Conservation (phyloP, 2,888 invertebrate species). For the Digitonthophagus gazella region DNA sequence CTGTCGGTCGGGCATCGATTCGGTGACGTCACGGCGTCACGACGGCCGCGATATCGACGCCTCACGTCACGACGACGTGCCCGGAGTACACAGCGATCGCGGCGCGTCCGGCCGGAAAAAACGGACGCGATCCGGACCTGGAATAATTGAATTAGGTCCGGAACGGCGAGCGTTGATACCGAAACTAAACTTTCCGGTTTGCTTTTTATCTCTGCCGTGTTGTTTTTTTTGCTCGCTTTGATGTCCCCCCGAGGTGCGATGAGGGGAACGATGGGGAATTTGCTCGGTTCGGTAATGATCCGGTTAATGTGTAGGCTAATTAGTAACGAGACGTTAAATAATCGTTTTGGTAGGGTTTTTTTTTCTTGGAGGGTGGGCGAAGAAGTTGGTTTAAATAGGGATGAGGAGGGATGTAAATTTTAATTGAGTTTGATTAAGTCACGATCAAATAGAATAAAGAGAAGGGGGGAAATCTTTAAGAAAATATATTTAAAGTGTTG, state of each 20-base stretch:
- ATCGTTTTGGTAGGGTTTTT: no score
- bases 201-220: background rate
- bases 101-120: constrained; percentile 3
- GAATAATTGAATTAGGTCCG: background rate
- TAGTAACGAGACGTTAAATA: no score
- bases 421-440: no score
- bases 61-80: constrained; percentile 11
- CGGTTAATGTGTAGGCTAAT: background rate
- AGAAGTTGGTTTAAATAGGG: no score
- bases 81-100: background rate
- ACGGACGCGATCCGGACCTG: background rate
- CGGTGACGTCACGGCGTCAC: constrained; percentile 25
- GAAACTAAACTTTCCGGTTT: background rate
- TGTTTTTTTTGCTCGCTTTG: no score
- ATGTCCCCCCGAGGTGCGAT: background rate
- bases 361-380: no score
- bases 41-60: constrained; percentile 9
- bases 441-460: no score
- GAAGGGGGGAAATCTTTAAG: no score
- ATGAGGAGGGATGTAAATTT: no score
- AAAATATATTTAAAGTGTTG: no score
- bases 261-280: no score
- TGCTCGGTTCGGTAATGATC: background rate
- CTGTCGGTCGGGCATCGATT: constrained; percentile 34
- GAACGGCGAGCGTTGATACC: background rate